phyloP scores from a whole-genome alignment of 2,888 invertebrate genomes.

The Hypercompe scribonia region DNA sequence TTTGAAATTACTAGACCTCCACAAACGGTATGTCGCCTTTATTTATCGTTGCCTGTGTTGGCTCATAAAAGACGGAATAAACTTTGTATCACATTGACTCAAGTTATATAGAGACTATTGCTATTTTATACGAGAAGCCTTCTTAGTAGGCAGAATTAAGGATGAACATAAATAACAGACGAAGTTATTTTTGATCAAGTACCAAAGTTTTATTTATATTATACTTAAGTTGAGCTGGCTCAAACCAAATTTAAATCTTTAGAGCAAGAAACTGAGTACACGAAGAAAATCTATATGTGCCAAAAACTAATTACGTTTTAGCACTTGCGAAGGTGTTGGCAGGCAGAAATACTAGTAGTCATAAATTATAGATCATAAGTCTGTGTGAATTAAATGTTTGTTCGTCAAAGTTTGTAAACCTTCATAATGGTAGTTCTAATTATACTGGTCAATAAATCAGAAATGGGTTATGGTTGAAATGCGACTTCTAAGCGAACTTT shows the following conservation, averaged over 20 bases:
- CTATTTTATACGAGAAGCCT: not conserved
- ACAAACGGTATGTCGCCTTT: not conserved
- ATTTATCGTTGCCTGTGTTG: not conserved
- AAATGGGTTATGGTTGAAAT: too few relatives aligned
- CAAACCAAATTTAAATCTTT: not conserved
- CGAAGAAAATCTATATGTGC: not conserved
- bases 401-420: too few relatives aligned
- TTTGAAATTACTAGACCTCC: not conserved
- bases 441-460: too few relatives aligned
- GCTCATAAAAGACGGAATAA: not conserved
- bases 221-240: not conserved
- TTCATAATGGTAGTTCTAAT: too few relatives aligned
- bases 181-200: not conserved
- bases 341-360: not conserved
- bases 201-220: too few relatives aligned
- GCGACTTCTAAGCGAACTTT: too few relatives aligned
- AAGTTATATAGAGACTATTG: not conserved
- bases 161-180: not conserved
- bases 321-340: not conserved
- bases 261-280: not conserved
- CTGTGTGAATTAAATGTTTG: too few relatives aligned
- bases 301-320: not conserved
- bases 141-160: not conserved
- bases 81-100: conserved; percentile 1
- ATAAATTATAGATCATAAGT: too few relatives aligned